Conservation (phyloP, 2,113 vertebrate species). For the Nesoenas mayeri region DNA sequence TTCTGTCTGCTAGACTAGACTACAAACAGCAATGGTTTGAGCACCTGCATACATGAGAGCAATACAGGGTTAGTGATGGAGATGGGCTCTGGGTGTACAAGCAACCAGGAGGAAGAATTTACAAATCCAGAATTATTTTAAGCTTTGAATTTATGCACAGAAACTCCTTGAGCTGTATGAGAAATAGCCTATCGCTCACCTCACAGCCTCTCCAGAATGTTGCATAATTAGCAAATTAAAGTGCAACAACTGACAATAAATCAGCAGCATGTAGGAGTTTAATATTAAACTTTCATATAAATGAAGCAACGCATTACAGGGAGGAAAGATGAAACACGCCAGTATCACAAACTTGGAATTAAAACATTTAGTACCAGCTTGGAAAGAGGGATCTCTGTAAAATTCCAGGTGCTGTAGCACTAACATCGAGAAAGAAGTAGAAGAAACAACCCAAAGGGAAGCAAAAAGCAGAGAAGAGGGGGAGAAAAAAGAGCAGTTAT, state of each 20-base stretch:
- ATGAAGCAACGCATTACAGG: background rate
- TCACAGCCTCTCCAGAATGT: background rate
- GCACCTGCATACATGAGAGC: background rate
- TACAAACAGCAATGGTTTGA: background rate
- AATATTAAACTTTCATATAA: background rate
- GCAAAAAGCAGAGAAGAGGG: background rate
- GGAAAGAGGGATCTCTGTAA: background rate
- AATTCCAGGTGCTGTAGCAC: background rate
- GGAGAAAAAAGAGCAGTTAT: background rate
- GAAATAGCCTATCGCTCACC: background rate
- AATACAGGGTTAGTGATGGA: fast-evolving
- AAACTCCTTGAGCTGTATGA: background rate
- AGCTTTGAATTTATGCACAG: background rate
- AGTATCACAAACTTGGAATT: background rate
- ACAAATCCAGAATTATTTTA: background rate
- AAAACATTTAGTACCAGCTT: background rate
- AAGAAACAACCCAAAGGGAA: background rate
- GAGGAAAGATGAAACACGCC: background rate
- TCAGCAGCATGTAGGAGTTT: background rate
- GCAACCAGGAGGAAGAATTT: background rate
- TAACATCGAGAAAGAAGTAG: background rate
- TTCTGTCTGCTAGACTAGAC: background rate
- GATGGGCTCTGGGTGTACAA: background rate
- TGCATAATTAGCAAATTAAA: background rate
- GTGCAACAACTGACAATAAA: background rate